A percentile compares a stretch with the other conserved stretches of the same genome.
Evolutionary conservation across 2,797 vertebrate genomes (phyloP).

Genomic region (Microctenopoma stevenorrisi): DNA sequence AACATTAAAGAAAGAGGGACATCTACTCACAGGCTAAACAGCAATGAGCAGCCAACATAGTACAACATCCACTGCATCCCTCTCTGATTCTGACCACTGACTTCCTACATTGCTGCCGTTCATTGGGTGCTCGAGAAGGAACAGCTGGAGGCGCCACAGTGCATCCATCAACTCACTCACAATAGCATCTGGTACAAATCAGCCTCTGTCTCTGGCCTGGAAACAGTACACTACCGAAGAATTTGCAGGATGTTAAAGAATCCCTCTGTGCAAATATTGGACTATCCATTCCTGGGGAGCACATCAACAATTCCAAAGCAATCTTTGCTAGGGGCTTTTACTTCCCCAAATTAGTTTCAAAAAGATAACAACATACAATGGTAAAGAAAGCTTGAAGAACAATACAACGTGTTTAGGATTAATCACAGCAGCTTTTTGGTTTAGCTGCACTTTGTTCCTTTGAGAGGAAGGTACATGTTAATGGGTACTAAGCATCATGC

Average conservation of each 20-base stretch:
- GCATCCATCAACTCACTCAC: slow-evolving; percentile 76
- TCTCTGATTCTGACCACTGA: slow-evolving; percentile 35
- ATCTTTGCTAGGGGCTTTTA: slow-evolving; percentile 36
- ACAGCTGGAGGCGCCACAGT: slow-evolving; percentile 75
- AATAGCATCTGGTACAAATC: slow-evolving; percentile 66
- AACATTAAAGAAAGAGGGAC: slow-evolving; percentile 26
- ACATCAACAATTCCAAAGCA: slow-evolving; percentile 54
- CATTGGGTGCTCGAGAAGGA: slow-evolving; percentile 74
- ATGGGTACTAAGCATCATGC: slow-evolving; percentile 67
- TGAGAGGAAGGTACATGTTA: slow-evolving; percentile 59
- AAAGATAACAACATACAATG: slow-evolving; percentile 16
- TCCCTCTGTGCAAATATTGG: slow-evolving; percentile 75
- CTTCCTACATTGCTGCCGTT: slow-evolving; percentile 69
- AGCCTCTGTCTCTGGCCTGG: slow-evolving; percentile 48
- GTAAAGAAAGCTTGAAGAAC: slow-evolving; percentile 4
- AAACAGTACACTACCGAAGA: slow-evolving; percentile 61
- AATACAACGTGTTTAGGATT: slow-evolving; percentile 14
- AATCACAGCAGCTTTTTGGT: slow-evolving; percentile 27
- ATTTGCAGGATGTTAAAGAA: slow-evolving; percentile 68
- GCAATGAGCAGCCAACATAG: slow-evolving; percentile 8
- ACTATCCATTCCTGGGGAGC: slow-evolving; percentile 53
- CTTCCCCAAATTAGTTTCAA: slow-evolving; percentile 15
- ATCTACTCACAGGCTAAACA: slow-evolving; percentile 19
- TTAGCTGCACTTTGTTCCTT: slow-evolving; percentile 37
- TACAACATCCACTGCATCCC: slow-evolving; percentile 11